Evolutionary conservation across 2,113 vertebrate species (phyloP), one percentile per base, ranked within the genome.

Genomic region (Caranx melampygus): DNA sequence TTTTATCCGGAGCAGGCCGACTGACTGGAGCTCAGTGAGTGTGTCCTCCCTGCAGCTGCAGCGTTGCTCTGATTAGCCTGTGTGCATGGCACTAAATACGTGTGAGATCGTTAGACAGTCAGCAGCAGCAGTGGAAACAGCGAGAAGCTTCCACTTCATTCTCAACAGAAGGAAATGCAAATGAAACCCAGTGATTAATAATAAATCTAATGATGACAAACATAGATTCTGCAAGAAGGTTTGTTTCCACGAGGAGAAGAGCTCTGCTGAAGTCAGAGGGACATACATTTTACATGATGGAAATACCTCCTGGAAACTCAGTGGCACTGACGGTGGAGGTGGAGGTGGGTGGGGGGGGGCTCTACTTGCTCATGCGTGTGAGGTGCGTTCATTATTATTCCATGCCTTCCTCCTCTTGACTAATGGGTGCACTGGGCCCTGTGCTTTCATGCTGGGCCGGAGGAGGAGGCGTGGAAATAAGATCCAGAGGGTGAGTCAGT

Each of bases 381-480:
- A 78, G 75, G 74, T 75, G 77, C n/a, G 18, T 79, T 88, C 85
- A 90, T 89, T 86, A 88, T 87, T 87, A 88, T 88, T 92, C 88
- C 89, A 88, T 91, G 80, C 75, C 86, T 82, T 87, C 76, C 71
- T 58, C 66, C 0, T 82, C 76, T 75, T 88, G 84, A 88, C 82
- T 88, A 89, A 87, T 88, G 84, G 72, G 65, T 84, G 83, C 84
- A 82, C 80, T 72, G 86, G 84, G 80, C 81, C 75, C 49, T 70
- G 59, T 44, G 76, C 78, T 75, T 85, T 74, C 79, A 78, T 6
- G 57, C 85, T 86, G 88, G 59, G 74, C 68, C 58, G 74, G 71
- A 81, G 63, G 71, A 81, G 63, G 79, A 86, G 75, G 82, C 83
- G 84, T 57, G 74, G 82, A 87, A 88, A 87, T 76, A 77, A 85